A percentile compares a stretch with the other conserved stretches of the same genome.
phyloP scores from a whole-genome alignment of 1,140 invertebrate genomes.

The Solen grandis region DNA sequence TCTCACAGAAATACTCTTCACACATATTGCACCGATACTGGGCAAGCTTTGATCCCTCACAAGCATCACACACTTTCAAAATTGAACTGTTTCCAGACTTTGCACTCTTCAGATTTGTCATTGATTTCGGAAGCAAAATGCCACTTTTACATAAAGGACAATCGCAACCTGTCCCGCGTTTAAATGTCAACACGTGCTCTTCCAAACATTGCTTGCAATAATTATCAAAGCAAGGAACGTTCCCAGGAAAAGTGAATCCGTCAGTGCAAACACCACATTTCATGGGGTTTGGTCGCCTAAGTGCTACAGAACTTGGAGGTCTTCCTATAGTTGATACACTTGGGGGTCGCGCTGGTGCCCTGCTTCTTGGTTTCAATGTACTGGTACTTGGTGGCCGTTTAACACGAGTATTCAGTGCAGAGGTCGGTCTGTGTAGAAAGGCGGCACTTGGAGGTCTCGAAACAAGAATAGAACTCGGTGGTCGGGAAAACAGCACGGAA shows the following conservation, averaged over 20 bases:
- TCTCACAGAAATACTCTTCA: slow-evolving; percentile 51
- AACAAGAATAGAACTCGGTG: slow-evolving; percentile 47
- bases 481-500: slow-evolving; percentile 46
- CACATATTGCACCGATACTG: slow-evolving; percentile 44
- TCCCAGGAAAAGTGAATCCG: slow-evolving; percentile 34
- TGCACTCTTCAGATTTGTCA: neutral
- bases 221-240: slow-evolving; percentile 48
- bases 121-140: slow-evolving; percentile 22
- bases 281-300: slow-evolving; percentile 13
- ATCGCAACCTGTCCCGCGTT: slow-evolving; percentile 40
- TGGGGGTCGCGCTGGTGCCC: slow-evolving; percentile 8
- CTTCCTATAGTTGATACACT: slow-evolving; percentile 49
- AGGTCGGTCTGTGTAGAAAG: slow-evolving; percentile 13
- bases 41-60: slow-evolving; percentile 18
- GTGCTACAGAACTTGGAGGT: neutral
- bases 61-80: slow-evolving; percentile 27
- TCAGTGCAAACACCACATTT: slow-evolving; percentile 48
- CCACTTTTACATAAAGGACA: slow-evolving; percentile 49
- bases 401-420: slow-evolving; percentile 2
- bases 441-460: slow-evolving; percentile 49
- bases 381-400: slow-evolving; percentile 37
- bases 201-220: slow-evolving; percentile 40
- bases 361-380: slow-evolving; percentile 15
- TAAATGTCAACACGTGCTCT: slow-evolving; percentile 42
- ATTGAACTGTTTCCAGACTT: neutral